These are phyloP conservation scores for Mesaphorura yosii DNA, from an alignment of 1,140 invertebrate species.

Conservation along the genomic window DNA sequence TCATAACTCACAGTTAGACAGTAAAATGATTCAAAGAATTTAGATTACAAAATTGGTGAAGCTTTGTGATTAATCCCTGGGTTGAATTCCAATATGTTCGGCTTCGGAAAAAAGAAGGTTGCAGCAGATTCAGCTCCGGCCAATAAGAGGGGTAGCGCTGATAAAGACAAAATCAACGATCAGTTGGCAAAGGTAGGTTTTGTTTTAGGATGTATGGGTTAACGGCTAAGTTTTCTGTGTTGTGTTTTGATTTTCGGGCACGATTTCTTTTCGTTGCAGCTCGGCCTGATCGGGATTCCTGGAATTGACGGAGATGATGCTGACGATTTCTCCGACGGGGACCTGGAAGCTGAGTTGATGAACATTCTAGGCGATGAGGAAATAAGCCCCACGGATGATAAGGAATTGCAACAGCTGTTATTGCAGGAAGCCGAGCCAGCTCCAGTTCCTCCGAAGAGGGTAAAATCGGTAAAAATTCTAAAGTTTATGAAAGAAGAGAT, in stretches of 20 bases:
- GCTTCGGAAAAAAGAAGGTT: constrained; percentile 25
- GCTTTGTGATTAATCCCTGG: too few species aligned
- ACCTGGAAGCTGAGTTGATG: constrained; percentile 73
- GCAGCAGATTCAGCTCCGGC: constrained; percentile 8
- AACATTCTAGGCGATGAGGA: constrained; percentile 50
- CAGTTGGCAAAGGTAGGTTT: constrained; percentile 9
- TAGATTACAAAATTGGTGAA: too few species aligned
- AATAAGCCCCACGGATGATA: constrained; percentile 14
- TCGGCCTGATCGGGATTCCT: constrained; percentile 36
- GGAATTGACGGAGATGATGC: constrained; percentile 51
- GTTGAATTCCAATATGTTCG: too few species aligned
- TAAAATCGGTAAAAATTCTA: neutral
- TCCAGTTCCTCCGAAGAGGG: neutral
- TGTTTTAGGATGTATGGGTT: neutral
- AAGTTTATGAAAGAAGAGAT: neutral
- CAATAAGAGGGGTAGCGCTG: neutral
- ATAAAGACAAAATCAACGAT: constrained; percentile 1
- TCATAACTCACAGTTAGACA: too few species aligned
- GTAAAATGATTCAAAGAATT: too few species aligned
- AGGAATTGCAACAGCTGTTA: neutral
- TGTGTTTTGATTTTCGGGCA: neutral
- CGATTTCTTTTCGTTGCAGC: constrained; percentile 38
- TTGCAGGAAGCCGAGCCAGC: neutral
- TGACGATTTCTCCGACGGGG: constrained; percentile 56
- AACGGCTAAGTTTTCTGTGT: neutral